Conservation (phyloP, 2,888 invertebrate species). For the Macrostomum cliftonense region DNA sequence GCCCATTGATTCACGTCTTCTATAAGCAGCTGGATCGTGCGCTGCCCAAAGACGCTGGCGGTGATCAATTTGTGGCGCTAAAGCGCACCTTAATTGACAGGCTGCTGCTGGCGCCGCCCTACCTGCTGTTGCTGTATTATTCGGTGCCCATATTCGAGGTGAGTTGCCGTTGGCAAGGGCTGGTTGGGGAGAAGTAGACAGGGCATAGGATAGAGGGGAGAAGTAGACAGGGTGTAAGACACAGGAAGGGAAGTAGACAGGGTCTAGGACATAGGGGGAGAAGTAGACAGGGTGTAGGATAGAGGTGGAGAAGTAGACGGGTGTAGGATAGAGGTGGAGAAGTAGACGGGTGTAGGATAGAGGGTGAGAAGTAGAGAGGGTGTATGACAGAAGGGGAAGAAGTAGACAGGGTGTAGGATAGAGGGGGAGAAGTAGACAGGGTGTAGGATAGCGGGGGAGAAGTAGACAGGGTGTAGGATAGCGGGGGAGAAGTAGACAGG, state of each 20-base stretch:
- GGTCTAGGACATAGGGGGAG: too few relatives aligned
- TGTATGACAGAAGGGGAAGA: too few relatives aligned
- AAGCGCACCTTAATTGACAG: slow-evolving; percentile 2
- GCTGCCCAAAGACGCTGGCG: neutral
- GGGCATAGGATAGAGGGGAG: neutral
- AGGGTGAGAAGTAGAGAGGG: too few relatives aligned
- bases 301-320: neutral
- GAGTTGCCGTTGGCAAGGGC: too few relatives aligned
- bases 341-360: too few relatives aligned
- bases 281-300: neutral
- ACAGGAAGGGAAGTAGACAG: too few relatives aligned
- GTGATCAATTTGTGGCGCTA: neutral
- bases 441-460: neutral
- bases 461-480: neutral
- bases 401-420: too few relatives aligned
- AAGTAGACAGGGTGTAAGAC: too few relatives aligned
- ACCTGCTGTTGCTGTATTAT: slow-evolving; percentile 6
- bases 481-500: neutral
- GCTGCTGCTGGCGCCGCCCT: slow-evolving; percentile 7
- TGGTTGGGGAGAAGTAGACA: neutral
- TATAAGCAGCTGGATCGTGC: slow-evolving; percentile 3
- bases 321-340: neutral
- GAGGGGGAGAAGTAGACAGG: too few relatives aligned
- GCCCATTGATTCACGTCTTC: slow-evolving; percentile 7
- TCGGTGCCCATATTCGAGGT: slow-evolving; percentile 7